phyloP scores from a whole-genome alignment of 2,113 vertebrate species.

The Pterocles orientalis region DNA sequence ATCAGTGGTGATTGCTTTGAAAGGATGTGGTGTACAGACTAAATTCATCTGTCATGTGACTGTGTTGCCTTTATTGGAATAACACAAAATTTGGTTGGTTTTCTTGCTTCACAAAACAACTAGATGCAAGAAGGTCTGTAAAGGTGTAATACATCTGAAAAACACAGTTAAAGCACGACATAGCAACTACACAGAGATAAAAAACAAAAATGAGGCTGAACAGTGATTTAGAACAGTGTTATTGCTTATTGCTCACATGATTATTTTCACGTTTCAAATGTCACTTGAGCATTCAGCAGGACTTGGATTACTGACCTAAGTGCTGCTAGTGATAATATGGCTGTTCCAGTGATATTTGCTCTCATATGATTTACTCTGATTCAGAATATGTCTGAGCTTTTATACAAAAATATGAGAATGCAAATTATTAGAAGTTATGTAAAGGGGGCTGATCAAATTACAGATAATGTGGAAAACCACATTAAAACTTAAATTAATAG shows the following conservation, averaged over 20 bases:
- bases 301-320: slow-evolving; percentile 4
- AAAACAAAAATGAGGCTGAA: background rate
- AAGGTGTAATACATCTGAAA: background rate
- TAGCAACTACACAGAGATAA: background rate
- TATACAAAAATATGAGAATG: background rate
- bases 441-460: background rate
- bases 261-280: slow-evolving; percentile 28
- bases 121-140: background rate
- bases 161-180: background rate
- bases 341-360: background rate
- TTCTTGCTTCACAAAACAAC: background rate
- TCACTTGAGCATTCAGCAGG: background rate
- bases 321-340: background rate
- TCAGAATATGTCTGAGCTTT: background rate
- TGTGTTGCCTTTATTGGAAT: background rate
- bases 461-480: slow-evolving; percentile 4
- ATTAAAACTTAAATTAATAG: background rate
- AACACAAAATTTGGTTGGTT: background rate
- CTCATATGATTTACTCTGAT: background rate
- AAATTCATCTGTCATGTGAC: background rate
- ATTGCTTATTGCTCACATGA: background rate
- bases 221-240: background rate
- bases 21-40: background rate
- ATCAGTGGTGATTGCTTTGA: background rate
- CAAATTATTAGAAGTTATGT: background rate